These are phyloP conservation scores for Digitonthophagus gazella DNA, from an alignment of 2,888 invertebrate genomes.

Conservation along the genomic window DNA sequence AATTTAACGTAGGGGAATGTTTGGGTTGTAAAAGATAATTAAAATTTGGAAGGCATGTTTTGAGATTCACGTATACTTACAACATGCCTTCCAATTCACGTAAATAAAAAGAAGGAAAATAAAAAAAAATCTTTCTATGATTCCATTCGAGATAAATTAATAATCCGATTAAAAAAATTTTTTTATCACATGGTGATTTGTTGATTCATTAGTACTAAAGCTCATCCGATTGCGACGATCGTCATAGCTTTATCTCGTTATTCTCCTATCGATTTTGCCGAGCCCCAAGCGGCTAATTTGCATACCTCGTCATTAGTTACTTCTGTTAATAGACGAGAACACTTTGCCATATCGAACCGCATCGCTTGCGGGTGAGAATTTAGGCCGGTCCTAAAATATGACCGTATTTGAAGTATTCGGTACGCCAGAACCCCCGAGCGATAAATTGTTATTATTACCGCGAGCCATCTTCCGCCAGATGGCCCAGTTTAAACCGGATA, in stretches of 20 bases:
- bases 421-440: background rate
- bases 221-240: background rate
- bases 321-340: background rate
- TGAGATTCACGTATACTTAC: too few species aligned
- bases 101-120: too few species aligned
- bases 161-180: too few species aligned
- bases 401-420: constrained; percentile 6
- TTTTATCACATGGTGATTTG: background rate
- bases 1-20: too few species aligned
- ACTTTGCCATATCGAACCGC: background rate
- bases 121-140: too few species aligned
- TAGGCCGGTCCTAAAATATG: constrained; percentile 1
- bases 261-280: background rate
- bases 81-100: too few species aligned
- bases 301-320: background rate
- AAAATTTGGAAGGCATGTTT: too few species aligned
- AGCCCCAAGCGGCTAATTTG: background rate
- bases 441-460: constrained; percentile 11
- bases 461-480: background rate
- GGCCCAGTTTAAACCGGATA: too few species aligned
- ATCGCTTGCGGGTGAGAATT: background rate
- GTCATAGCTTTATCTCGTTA: background rate
- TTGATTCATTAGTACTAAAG: background rate
- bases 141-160: too few species aligned
- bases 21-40: too few species aligned